A percentile compares a stretch with the other conserved stretches of the same genome.
These are phyloP conservation scores for Monochamus saltuarius DNA, from an alignment of 1,140 invertebrate species.

Conservation along the genomic window DNA sequence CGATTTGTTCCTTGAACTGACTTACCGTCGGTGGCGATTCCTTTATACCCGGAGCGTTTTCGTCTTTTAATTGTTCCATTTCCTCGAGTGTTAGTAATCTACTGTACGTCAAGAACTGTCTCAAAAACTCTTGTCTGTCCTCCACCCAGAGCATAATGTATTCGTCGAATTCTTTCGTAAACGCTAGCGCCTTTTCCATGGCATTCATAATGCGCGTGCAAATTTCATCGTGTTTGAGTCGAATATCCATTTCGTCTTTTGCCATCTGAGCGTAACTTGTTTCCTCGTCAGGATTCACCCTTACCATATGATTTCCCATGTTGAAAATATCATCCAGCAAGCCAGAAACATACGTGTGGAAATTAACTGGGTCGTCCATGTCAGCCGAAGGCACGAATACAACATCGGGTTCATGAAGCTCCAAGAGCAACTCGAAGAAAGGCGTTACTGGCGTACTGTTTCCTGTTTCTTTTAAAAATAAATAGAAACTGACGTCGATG, in stretches of 20 bases:
- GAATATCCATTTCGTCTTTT: slow-evolving; percentile 60
- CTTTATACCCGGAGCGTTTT: slow-evolving; percentile 57
- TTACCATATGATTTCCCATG: slow-evolving; percentile 39
- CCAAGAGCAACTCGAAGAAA: slow-evolving; percentile 65
- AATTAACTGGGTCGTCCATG: slow-evolving; percentile 58
- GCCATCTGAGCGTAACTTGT: slow-evolving; percentile 34
- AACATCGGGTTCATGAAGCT: slow-evolving; percentile 63
- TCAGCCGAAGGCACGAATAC: slow-evolving; percentile 65
- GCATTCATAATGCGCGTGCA: slow-evolving; percentile 23
- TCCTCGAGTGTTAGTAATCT: slow-evolving; percentile 82
- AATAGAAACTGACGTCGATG: slow-evolving; percentile 49
- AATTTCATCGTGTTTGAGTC: slow-evolving; percentile 56
- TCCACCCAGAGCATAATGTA: slow-evolving; percentile 90
- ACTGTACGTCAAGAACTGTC: slow-evolving; percentile 86
- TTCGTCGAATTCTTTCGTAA: slow-evolving; percentile 71
- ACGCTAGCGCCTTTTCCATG: slow-evolving; percentile 62
- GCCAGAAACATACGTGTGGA: slow-evolving; percentile 43
- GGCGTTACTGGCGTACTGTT: slow-evolving; percentile 51
- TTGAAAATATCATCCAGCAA: slow-evolving; percentile 40
- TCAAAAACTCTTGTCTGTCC: slow-evolving; percentile 70
- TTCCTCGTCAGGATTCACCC: slow-evolving; percentile 29
- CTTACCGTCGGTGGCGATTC: slow-evolving; percentile 73
- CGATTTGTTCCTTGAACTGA: slow-evolving; percentile 91
- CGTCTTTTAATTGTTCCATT: slow-evolving; percentile 69
- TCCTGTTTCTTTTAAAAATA: slow-evolving; percentile 50